Base-by-base conservation (phyloP, 2,888 invertebrate genomes). In the Drosophila recens region DNA sequence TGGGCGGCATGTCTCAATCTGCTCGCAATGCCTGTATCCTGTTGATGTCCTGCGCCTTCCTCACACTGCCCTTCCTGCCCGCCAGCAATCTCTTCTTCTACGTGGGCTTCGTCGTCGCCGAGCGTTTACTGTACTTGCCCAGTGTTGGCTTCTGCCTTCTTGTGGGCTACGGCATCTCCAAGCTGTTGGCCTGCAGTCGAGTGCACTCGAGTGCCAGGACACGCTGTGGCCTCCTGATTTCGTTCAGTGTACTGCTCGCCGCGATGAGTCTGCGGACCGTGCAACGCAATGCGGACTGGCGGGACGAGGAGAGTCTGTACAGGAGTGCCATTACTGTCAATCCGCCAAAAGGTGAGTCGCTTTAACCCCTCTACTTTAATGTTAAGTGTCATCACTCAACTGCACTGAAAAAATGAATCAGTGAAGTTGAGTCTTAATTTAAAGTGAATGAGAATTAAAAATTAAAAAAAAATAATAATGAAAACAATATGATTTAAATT, bases 51-150 rank as follows among this genome's bases (percentile, higher is more conserved):
- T 93, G 96, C 78, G 95, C 96, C 57, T 95, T 99, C 90, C 94
- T 98, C 91, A 95, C 96, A 80, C 94, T 99, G 84, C 98, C 99
- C 72, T 99, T 98, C 93, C 94, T 99, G 90, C 99, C 98, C 76
- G 98, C 99, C 75, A 96, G 97, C 88, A 99, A 99, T 94, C 94
- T 98, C 87, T 96, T 99, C 93, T 98, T 98, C 94, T 98, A 99
- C 93, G 99, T 99, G 70, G 99, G 99, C 54, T 99, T 99, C 93
- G 99, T 99, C 81, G 97, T 99, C 63, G 99, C 99, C 68, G 99
- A 99, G 93, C 95, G 99, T 78, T 96, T 99, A 79, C 94, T 99
- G 78, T 99, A 99, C 93, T 95, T 99, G 92, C 98, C 99, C 56
- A 98, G 98, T 93, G 97, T 98, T 90, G 99, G 98, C 59, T 97